Conservation (phyloP, 2,113 vertebrate genomes). For the rabbit (Oryctolagus cuniculus) region mOryCun1.1 NC_091441.1:35656001-35656500, state of each 20-base stretch:
- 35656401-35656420: background rate
- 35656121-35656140: background rate
- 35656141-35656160: background rate
- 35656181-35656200: background rate
- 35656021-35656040: background rate
- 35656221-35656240: background rate
- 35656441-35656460: slow-evolving; percentile 1
- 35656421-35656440: background rate
- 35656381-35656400: background rate
- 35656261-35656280: background rate
- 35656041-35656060: background rate
- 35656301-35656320: background rate
- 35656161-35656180: background rate
- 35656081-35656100: background rate
- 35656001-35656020: background rate
- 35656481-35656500: background rate
- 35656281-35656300: background rate
- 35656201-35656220: background rate
- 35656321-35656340: background rate
- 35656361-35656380: background rate
- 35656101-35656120: background rate
- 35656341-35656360: background rate
- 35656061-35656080: background rate
- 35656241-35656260: background rate
- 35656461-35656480: background rate